Evolutionary conservation across 2,797 vertebrate genomes (phyloP), one percentile per base, ranked within the genome.

Genomic region (Rhinoraja longicauda): DNA sequence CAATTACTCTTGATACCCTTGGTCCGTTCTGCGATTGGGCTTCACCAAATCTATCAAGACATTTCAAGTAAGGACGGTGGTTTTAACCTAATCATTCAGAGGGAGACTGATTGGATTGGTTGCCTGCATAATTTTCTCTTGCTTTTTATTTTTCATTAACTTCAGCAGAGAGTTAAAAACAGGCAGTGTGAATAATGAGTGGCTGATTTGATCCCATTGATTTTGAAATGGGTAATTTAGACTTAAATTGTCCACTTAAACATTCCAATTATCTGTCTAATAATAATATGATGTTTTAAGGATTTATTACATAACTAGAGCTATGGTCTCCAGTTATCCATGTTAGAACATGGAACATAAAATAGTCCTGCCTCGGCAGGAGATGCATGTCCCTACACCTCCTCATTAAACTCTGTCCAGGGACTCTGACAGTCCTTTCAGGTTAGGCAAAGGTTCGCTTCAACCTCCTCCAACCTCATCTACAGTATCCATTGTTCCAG

Each of bases 1-100:
- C 59, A 88, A 88, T 88, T 88, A 64, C 9, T 88, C 82, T 12
- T 67, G n/a, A 88, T 88, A 36, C 59, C n/a, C 59, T 64, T 88
- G 59, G 45, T 59, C 9, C 9, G 53, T 9, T 84, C 6, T 88
- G 32, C 3, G 59, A 6, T n/a, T 67, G 84, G 6, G 32, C 13
- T 67, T n/a, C 84, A 67, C n/a, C 62, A 88, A 19, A 64, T 88
- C 82, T 32, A 62, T 88, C 15, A 64, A 64, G 62, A n/a, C n/a
- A 88, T 19, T n/a, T 64, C 13, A 88, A 19, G n/a, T 29, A 19
- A 88, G 59, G 84, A 1, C 62, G 84, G 62, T 88, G 19, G 32
- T 88, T 88, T 88, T 88, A 88, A 67, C 17, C 59, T 67, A 32
- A 88, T 67, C 7, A n/a, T 32, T 10, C 29, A 32, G 59, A 17